A percentile compares a stretch with the other conserved stretches of the same genome.
These are phyloP conservation scores for Ginglymostoma cirratum DNA, from an alignment of 2,113 vertebrate genomes.

Conservation along the genomic window DNA sequence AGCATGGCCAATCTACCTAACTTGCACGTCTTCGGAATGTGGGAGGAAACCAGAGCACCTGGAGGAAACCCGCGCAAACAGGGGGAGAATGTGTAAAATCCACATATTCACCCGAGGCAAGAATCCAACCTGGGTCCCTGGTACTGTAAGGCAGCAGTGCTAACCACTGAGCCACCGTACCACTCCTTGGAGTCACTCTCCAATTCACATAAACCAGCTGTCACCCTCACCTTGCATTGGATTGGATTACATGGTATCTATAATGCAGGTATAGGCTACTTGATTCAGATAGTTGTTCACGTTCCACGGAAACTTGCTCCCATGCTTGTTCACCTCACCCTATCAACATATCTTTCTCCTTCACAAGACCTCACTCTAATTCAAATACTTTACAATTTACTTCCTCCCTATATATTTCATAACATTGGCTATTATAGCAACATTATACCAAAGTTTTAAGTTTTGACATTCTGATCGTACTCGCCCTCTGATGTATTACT, in stretches of 20 bases:
- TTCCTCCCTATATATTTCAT: not conserved
- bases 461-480: not conserved
- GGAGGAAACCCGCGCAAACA: too few relatives aligned
- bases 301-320: not conserved
- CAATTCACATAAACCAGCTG: too few relatives aligned
- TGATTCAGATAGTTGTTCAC: not conserved
- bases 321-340: not conserved
- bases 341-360: not conserved
- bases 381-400: not conserved
- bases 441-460: not conserved
- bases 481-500: not conserved
- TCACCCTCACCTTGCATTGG: too few relatives aligned
- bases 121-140: too few relatives aligned
- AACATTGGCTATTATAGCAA: not conserved
- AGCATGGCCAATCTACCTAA: too few relatives aligned
- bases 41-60: too few relatives aligned
- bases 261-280: not conserved
- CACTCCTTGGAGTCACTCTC: too few relatives aligned
- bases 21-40: too few relatives aligned
- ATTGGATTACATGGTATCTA: not conserved
- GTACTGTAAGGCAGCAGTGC: too few relatives aligned
- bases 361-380: not conserved
- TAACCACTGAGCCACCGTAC: too few relatives aligned
- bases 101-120: too few relatives aligned
- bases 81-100: too few relatives aligned